Evolutionary conservation across 2,888 invertebrate genomes (phyloP), one percentile per base, ranked within the genome.

Genomic region (Cepaea hortensis): DNA sequence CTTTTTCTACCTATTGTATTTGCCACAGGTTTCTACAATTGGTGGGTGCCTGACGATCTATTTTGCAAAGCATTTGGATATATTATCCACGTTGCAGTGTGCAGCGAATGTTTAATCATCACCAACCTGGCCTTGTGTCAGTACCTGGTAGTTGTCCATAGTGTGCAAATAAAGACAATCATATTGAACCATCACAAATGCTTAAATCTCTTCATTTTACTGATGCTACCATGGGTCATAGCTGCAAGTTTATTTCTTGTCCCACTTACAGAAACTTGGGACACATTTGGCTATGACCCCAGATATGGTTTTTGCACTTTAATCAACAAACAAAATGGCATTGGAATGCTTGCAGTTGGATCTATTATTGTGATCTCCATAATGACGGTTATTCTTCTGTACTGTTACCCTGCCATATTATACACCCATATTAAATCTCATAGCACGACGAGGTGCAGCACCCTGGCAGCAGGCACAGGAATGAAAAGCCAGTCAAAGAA

Each of bases 131-230:
- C 11, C 55, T 55, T 55, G 11, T 55, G 73, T 48, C 85, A 85
- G 48, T 85, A 85, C 46, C 65, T 85, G 23, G 79, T 73, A 23
- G 68, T 85, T 20, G 81, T 81, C 4, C 85, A 85, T 23, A 76
- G 46, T 5, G 35, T 48, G n/a, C 20, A 46, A 15, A 72, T 20
- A n/a, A 55, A n/a, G 6, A 11, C 6, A 6, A 72, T 55, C 9
- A 70, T 72, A 3, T 46, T 82, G 0, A 5, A 77, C n/a, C 77
- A 77, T 11, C 77, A 61, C n/a, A 20, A 18, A 9, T 77, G n/a
- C 20, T 50, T 68, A n/a, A 70, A 48, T 7, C 70, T 81, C 13
- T 65, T 50, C 0, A 13, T 23, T 46, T 73, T 84, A 23, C 62
- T 84, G 18, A 55, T 23, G 23, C 7, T 82, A 13, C 82, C 82